Conservation (phyloP, 23 tunicate species). For the Trididemnum miniatum region DNA sequence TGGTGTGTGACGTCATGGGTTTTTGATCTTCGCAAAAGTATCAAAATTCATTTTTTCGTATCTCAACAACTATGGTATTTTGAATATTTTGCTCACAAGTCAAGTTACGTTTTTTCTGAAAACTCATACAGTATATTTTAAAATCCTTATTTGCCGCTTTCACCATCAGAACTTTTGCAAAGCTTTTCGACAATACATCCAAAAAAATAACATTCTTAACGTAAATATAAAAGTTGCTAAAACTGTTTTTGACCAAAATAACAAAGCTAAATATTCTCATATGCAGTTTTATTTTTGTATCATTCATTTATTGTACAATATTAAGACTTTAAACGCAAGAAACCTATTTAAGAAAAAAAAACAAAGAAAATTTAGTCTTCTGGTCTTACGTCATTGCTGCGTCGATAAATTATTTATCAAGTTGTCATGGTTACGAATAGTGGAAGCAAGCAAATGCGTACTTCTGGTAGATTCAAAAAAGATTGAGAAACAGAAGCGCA, state of each 20-base stretch:
- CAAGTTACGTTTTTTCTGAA: background rate
- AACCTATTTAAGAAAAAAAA: background rate
- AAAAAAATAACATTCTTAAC: too few relatives aligned
- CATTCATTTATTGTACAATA: too few relatives aligned
- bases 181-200: too few relatives aligned
- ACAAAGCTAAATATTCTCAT: too few relatives aligned
- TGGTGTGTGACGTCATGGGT: too few relatives aligned
- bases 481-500: background rate
- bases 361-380: conserved; percentile 7
- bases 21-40: too few relatives aligned
- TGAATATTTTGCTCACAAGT: background rate
- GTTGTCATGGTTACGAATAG: conserved; percentile 11
- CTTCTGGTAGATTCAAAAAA: background rate
- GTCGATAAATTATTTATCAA: conserved; percentile 1
- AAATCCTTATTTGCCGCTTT: too few relatives aligned
- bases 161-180: too few relatives aligned
- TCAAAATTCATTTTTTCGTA: background rate
- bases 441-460: background rate
- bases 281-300: too few relatives aligned
- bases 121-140: background rate
- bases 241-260: too few relatives aligned
- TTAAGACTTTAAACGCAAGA: background rate
- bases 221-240: too few relatives aligned
- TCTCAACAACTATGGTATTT: background rate
- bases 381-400: background rate